phyloP scores from a whole-genome alignment of 1,140 invertebrate species.

The Mizuhopecten yessoensis region DNA sequence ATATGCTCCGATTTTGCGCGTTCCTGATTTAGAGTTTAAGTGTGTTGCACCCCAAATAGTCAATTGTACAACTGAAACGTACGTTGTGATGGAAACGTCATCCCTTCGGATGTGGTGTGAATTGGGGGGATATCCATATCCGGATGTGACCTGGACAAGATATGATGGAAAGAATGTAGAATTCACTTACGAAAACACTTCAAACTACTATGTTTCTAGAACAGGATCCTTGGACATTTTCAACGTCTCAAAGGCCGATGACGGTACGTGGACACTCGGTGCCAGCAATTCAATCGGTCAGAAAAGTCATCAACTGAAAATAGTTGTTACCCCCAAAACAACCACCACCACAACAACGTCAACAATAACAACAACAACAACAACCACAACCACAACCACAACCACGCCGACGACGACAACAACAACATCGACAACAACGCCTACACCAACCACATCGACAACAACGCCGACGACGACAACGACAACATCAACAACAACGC shows the following conservation, averaged over 20 bases:
- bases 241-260: background rate
- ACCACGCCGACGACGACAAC: conserved; percentile 19
- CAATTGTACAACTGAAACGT: background rate
- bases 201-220: background rate
- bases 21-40: background rate
- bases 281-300: background rate
- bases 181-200: conserved; percentile 17
- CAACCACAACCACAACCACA: background rate
- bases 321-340: conserved; percentile 8
- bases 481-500: background rate
- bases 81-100: background rate
- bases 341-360: background rate
- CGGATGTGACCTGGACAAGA: background rate
- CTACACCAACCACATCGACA: background rate
- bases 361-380: conserved; percentile 46
- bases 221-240: background rate
- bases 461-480: background rate
- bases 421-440: background rate
- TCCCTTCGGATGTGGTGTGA: background rate
- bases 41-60: background rate
- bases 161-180: background rate
- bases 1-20: background rate
- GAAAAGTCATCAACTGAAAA: background rate
- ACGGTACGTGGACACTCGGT: background rate
- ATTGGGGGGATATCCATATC: background rate